phyloP scores from a whole-genome alignment of 2,113 vertebrate species.

The Dicerorhinus sumatrensis region DNA sequence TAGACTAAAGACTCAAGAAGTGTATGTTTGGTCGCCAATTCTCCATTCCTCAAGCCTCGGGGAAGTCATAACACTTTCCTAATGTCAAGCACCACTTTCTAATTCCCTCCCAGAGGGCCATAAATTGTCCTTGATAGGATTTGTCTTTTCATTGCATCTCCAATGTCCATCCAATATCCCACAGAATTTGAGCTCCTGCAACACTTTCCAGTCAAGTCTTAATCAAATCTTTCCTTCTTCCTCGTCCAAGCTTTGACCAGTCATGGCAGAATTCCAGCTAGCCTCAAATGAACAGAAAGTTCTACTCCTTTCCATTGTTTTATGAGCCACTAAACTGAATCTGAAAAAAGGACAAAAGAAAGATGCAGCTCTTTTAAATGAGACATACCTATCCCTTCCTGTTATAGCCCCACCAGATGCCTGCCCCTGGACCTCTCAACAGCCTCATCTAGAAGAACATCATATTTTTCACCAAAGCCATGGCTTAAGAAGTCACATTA shows the following conservation, averaged over 20 bases:
- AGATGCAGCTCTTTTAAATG: not conserved
- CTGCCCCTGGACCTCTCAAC: not conserved
- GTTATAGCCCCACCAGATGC: not conserved
- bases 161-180: not conserved
- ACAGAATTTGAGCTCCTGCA: not conserved
- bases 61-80: not conserved
- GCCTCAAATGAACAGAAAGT: not conserved
- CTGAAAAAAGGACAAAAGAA: not conserved
- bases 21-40: fast-evolving
- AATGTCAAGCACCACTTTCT: not conserved
- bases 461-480: slow-evolving; percentile 80
- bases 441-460: slow-evolving; percentile 55
- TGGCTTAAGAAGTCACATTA: slow-evolving; percentile 80
- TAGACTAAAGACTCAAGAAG: not conserved
- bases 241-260: not conserved
- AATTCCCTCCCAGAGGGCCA: not conserved
- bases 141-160: not conserved
- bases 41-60: not conserved
- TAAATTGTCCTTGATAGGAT: not conserved
- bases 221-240: not conserved
- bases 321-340: not conserved
- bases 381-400: not conserved
- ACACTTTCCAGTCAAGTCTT: not conserved
- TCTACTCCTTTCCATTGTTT: not conserved
- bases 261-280: not conserved